These are phyloP conservation scores for Odontomachus brunneus DNA, from an alignment of 1,140 invertebrate genomes.

Conservation along the genomic window DNA sequence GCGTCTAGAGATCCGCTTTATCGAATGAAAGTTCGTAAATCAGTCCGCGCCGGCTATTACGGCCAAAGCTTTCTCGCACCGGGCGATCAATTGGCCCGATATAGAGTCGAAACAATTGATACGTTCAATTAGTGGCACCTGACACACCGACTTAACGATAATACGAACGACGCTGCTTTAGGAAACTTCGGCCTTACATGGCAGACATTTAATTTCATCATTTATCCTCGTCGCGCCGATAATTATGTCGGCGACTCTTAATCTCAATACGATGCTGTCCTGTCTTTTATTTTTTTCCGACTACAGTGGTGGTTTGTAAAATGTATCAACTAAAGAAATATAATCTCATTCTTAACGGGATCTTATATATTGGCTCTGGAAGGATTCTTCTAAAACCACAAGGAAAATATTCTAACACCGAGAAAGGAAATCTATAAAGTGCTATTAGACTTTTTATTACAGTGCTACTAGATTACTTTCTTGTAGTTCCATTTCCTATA, in stretches of 20 bases:
- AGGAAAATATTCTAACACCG: too few relatives aligned
- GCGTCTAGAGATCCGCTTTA: constrained; percentile 59
- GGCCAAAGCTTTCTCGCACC: constrained; percentile 69
- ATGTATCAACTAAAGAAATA: too few relatives aligned
- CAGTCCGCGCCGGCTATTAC: constrained; percentile 37
- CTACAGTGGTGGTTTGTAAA: background rate
- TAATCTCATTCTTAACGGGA: too few relatives aligned
- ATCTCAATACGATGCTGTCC: background rate
- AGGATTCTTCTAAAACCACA: too few relatives aligned
- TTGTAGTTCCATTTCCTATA: too few relatives aligned
- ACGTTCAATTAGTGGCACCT: constrained; percentile 75
- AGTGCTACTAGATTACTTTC: too few relatives aligned
- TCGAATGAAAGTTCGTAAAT: constrained; percentile 74
- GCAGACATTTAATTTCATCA: constrained; percentile 12
- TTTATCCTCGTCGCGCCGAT: background rate
- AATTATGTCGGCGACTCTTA: background rate
- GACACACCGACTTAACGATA: constrained; percentile 18
- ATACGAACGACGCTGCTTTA: constrained; percentile 4
- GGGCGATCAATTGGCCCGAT: constrained; percentile 50
- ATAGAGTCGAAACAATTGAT: constrained; percentile 71
- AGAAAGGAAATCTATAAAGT: too few relatives aligned
- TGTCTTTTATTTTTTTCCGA: background rate
- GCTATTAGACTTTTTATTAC: too few relatives aligned
- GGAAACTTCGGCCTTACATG: background rate
- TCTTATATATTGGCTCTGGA: too few relatives aligned